These are phyloP conservation scores for Nycticryphes semicollaris DNA, from an alignment of 2,113 vertebrate genomes.

Conservation along the genomic window DNA sequence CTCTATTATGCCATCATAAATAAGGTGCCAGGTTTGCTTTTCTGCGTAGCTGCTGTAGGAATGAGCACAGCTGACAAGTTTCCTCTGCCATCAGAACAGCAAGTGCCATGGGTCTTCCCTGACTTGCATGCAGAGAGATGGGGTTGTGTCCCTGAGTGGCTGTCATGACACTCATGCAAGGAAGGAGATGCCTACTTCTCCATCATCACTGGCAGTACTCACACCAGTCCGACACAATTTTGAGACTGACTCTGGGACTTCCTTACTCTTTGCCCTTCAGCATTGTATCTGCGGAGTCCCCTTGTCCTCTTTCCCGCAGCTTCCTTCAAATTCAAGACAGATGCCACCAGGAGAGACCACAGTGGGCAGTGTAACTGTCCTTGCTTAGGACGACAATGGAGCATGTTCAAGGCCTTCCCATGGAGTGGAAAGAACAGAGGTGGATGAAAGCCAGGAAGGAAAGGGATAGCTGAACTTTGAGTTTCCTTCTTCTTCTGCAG, in stretches of 20 bases:
- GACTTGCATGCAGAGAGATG: background rate
- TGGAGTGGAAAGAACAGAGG: background rate
- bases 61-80: background rate
- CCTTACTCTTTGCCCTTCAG: background rate
- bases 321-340: background rate
- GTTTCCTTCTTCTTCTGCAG: background rate
- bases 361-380: background rate
- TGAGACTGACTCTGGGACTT: background rate
- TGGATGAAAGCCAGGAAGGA: background rate
- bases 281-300: rapidly evolving
- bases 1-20: too few relatives aligned
- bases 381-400: background rate
- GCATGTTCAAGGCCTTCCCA: background rate
- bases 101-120: rapidly evolving
- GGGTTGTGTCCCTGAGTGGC: too few relatives aligned
- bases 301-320: background rate
- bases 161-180: background rate
- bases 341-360: background rate
- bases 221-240: rapidly evolving
- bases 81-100: background rate
- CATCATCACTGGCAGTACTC: rapidly evolving
- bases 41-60: background rate
- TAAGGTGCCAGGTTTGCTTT: background rate
- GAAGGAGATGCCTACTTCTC: background rate
- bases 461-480: background rate